Base-by-base conservation (phyloP, 2,888 invertebrate species). In the Euclidia mi region DNA sequence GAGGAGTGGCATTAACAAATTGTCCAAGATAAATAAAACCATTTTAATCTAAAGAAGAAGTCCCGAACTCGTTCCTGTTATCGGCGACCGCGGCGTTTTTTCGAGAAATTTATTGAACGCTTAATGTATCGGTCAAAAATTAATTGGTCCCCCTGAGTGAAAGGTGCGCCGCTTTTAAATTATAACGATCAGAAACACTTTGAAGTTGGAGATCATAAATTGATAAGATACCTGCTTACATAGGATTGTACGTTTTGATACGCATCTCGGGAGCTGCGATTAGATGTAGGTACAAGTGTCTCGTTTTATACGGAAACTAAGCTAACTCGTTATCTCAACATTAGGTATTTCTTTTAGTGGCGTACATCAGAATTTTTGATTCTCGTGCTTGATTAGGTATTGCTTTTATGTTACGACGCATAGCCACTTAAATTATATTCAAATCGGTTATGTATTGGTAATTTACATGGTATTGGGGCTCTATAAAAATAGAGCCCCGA, bases 1-100 rank as follows among this genome's bases (percentile, higher is more conserved):
- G 76, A 82, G 82, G 82, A 91, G 89, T 93, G 94, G 89, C 93
- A 92, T 86, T 92, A 92, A 94, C 94, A 92, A 94, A 94, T 94
- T 93, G 90, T 89, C 79, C 81, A 88, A 92, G 92, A 94, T 94
- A 93, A 92, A 93, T 91, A 92, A 91, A 90, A 87, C 85, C 87
- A 91, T 88, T 90, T 91, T 89, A 90, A 90, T 85, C 82, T 79
- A 79, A 80, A 81, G 83, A 85, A 83, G 90, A 87, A 76, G 82
- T 84, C 81, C 80, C 81, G 78, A 84, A 86, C 87, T 76, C 80
- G 88, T 84, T 82, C 81, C 66, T 78, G 78, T 85, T 90, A 90
- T 90, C 90, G 80, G 57, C 64, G 58, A 65, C 65, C 60, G 73
- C 81, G 74, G 79, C 79, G 70, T 85, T 88, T 84, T n/a, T 90